Base-by-base conservation (phyloP, 2,888 invertebrate genomes). In the Caenorhabditis uteleia region DNA sequence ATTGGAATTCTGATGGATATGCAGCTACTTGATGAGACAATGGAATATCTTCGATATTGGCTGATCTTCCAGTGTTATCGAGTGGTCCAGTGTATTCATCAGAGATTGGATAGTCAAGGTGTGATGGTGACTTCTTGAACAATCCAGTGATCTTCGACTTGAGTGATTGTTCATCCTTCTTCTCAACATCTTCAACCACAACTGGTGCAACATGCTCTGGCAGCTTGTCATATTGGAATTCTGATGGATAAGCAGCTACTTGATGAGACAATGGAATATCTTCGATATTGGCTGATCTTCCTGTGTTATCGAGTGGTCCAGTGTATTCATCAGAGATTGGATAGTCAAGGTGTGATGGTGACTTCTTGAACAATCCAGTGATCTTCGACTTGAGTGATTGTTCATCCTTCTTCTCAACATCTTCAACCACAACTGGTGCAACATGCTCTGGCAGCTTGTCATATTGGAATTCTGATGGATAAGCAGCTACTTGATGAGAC, bases 401-500 rank as follows among this genome's bases (percentile, higher is more conserved):
- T n/a, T 47, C 64, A 12, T 50, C 27, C 53, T 53, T 38, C 47
- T 53, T 53, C 36, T 66, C 57, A 16, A 29, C 36, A 14, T 25
- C 42, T 14, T 60, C 66, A 27, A 44, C 31, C 16, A 55, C 42
- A 23, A 48, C 46, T 34, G 21, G 42, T 20, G n/a, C n/a, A n/a
- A n/a, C n/a, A n/a, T 18, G 23, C 31, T 29, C 31, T 29, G 31
- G 31, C 14, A 25, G 33, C 18, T 40, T 55, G 45, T 71, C 71
- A 21, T 58, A 65, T n/a, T 65, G 26, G 5, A 29, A 74, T 74
- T 49, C 54, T 34, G 49, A 7, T 29, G 62, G 61, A 44, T 69
- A 69, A 34, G 58, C 42, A 10, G 16, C 3, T 33, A 70, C 72
- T 36, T 59, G 54, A 25, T 53, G 40, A 23, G 54, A 45, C 44